A percentile compares a stretch with the other conserved stretches of the same genome.
Conservation (phyloP, 2,888 invertebrate species). For the Crioceris asparagi region DNA sequence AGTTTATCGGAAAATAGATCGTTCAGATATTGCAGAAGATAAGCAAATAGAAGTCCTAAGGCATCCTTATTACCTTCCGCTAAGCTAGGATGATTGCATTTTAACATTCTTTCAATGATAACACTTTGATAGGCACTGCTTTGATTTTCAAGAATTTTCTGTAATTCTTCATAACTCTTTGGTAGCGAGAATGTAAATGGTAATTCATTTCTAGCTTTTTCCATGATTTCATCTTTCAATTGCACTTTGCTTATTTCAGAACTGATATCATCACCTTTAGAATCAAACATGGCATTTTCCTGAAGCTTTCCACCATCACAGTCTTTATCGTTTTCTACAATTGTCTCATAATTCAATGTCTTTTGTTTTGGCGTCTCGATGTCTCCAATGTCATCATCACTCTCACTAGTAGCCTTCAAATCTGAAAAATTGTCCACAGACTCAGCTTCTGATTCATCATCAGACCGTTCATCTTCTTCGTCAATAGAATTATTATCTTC, state of each 20-base stretch:
- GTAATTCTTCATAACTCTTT: constrained; percentile 49
- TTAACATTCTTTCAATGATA: constrained; percentile 72
- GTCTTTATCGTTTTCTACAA: no score
- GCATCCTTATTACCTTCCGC: constrained; percentile 68
- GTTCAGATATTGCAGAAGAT: constrained; percentile 66
- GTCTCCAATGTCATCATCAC: no score
- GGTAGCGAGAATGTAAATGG: constrained; percentile 51
- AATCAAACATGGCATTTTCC: no score
- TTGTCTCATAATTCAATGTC: no score
- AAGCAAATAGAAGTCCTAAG: constrained; percentile 61
- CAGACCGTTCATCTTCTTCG: constrained; percentile 5
- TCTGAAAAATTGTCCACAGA: no score
- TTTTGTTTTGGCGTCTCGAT: no score
- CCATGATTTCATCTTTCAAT: constrained; percentile 39
- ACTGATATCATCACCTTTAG: no score
- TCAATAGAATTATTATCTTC: background rate
- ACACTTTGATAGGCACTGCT: constrained; percentile 54
- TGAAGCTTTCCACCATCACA: no score
- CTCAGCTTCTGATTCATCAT: background rate
- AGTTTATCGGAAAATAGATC: constrained; percentile 45
- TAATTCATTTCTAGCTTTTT: constrained; percentile 46
- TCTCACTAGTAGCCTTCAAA: no score
- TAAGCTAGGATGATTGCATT: constrained; percentile 77
- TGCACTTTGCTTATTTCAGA: no score
- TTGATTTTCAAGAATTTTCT: constrained; percentile 50